Evolutionary conservation across 2,113 vertebrate species (phyloP).

Genomic region (Erpornis zantholeuca): DNA sequence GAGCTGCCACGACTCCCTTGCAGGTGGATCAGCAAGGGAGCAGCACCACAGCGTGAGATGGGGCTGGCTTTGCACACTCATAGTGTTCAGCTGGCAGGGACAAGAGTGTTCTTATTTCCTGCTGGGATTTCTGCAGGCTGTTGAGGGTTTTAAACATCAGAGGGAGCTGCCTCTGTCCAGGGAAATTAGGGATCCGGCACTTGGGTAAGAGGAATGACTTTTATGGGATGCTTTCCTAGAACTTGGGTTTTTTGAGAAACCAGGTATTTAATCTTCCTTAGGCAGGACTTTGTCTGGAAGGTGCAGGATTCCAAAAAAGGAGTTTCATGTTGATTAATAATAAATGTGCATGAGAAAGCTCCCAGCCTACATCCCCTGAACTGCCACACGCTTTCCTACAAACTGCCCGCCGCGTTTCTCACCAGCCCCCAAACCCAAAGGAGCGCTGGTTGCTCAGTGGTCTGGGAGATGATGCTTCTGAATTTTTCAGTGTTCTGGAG

Average conservation of each 20-base stretch:
- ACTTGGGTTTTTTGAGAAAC: not conserved
- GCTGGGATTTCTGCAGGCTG: not conserved
- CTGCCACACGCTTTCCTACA: not conserved
- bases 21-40: not conserved
- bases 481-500: not conserved
- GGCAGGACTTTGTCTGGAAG: not conserved
- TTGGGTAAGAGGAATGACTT: not conserved
- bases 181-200: rapidly evolving
- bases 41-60: rapidly evolving
- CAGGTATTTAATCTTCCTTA: not conserved
- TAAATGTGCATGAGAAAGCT: not conserved
- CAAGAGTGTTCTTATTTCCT: not conserved
- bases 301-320: not conserved
- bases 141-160: not conserved
- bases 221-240: not conserved
- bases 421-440: not conserved
- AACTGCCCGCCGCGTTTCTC: rapidly evolving
- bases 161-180: not conserved
- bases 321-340: not conserved
- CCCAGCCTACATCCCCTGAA: not conserved
- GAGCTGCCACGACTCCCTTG: not conserved
- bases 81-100: not conserved
- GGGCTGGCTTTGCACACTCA: not conserved
- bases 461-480: not conserved
- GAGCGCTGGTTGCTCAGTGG: not conserved